Base-by-base conservation (phyloP, 2,113 vertebrate genomes). In the Myiagra hebetior region DNA sequence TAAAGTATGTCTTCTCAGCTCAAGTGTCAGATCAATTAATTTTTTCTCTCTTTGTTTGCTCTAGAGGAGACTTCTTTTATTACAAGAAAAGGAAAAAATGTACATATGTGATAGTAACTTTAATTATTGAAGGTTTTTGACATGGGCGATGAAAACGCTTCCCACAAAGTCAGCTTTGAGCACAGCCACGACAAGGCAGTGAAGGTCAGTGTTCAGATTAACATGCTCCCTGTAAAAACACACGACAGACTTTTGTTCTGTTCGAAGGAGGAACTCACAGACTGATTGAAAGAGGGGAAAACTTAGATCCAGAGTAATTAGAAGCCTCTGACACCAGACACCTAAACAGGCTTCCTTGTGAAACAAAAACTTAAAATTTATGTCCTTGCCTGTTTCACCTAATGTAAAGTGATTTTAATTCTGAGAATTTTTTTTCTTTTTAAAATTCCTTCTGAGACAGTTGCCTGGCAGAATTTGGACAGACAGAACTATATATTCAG, bases 111-210 rank as follows among this genome's bases (percentile, higher is more conserved):
- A 96, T 87, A 97, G 95, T 89, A 86, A 95, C 93, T 93, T 97
- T 88, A n/a, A 97, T 97, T 98, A 97, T 96, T 96, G 96, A 97
- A 97, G 82, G 90, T 95, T 96, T 97, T 98, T 95, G 95, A 94
- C 88, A 80, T 63, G 4, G 17, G 65, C 3, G 15, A 92, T 95
- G 96, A 96, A 95, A 97, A 97, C 3, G 37, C 91, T 97, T 93
- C 93, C 78, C 69, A 89, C 93, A 88, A 94, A 95, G 93, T 96
- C 92, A n/a, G 82, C 93, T 95, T 97, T 94, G 92, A 92, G 90
- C 83, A 24, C 18, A 96, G 73, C 74, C 94, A 95, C 84, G 77
- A 95, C 85, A 90, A 67, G 13, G 41, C 91, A 74, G 91, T 97
- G 95, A 97, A 98, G 96, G 83, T 92, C 91, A 94, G 89, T 52